Percentiles rank a stretch among this genome's conserved stretches.
Evolutionary conservation across 2,113 vertebrate genomes (phyloP).

Genomic region (Grammomys surdaster): DNA sequence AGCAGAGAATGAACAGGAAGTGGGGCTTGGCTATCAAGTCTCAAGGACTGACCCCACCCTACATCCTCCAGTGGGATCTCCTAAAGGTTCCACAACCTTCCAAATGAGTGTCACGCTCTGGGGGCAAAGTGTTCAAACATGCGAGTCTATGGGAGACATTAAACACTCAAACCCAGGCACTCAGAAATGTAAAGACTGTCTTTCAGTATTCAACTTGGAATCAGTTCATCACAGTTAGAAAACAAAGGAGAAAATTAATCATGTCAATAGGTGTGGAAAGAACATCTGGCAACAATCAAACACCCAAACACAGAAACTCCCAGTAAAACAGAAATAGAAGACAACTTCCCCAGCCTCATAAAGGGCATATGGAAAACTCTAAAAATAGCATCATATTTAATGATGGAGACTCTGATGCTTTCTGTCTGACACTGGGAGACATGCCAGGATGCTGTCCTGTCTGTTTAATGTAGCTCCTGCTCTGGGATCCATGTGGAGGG

Average conservation of each 20-base stretch:
- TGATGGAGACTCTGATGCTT: not conserved
- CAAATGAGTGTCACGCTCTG: not conserved
- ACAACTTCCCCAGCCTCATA: not conserved
- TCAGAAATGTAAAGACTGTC: not conserved
- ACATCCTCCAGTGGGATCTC: not conserved
- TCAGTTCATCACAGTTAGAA: not conserved
- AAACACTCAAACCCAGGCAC: not conserved
- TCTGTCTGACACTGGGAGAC: not conserved
- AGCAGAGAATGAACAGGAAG: not conserved
- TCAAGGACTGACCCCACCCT: not conserved
- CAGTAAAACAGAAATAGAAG: not conserved
- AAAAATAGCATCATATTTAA: not conserved
- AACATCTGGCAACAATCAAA: not conserved
- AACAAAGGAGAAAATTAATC: not conserved
- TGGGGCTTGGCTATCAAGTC: not conserved
- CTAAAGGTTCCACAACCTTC: not conserved
- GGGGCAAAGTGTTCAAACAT: not conserved
- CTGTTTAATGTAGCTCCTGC: not conserved
- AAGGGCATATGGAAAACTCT: not conserved
- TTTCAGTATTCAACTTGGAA: not conserved
- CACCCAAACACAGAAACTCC: not conserved
- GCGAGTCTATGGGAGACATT: not conserved
- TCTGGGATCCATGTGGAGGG: not conserved
- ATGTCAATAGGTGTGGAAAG: not conserved
- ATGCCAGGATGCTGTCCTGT: not conserved